These are phyloP conservation scores for Leucophenga varia DNA, from an alignment of 1,140 invertebrate genomes.

Conservation along the genomic window DNA sequence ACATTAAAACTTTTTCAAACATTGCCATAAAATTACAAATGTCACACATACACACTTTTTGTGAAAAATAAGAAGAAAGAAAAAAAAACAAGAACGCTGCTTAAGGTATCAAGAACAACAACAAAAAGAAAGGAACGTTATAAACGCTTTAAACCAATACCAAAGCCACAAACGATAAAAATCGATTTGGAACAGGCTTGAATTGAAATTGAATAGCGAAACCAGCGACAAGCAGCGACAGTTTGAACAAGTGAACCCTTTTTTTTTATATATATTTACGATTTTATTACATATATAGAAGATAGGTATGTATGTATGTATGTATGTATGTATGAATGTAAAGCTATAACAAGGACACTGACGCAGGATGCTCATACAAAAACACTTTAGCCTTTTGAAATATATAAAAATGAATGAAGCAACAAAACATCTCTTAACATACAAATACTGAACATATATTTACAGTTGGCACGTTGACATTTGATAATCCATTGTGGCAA, in stretches of 20 bases:
- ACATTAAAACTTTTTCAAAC: no score
- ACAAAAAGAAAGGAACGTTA: slow-evolving; percentile 4
- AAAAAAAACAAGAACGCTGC: slow-evolving; percentile 10
- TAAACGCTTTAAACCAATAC: slow-evolving; percentile 24
- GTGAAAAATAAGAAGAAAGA: slow-evolving; percentile 7
- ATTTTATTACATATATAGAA: no score
- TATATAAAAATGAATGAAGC: no score
- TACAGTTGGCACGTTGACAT: slow-evolving; percentile 48
- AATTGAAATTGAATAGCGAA: slow-evolving; percentile 47
- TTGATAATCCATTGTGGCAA: slow-evolving; percentile 52
- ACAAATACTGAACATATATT: no score
- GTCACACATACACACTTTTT: slow-evolving; percentile 7
- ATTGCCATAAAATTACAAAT: no score
- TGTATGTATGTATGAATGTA: background rate
- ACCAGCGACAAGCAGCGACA: slow-evolving; percentile 16
- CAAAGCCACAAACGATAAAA: slow-evolving; percentile 48
- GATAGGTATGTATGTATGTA: background rate
- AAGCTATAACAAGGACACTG: background rate
- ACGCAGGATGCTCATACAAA: background rate
- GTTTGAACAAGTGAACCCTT: slow-evolving; percentile 22
- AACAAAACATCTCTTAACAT: no score
- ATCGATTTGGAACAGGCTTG: slow-evolving; percentile 51
- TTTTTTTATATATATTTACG: background rate
- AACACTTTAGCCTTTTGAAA: no score
- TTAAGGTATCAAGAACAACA: slow-evolving; percentile 12